A percentile compares a stretch with the other conserved stretches of the same genome.
phyloP scores from a whole-genome alignment of 2,113 vertebrate genomes.

The Strix aluco region DNA sequence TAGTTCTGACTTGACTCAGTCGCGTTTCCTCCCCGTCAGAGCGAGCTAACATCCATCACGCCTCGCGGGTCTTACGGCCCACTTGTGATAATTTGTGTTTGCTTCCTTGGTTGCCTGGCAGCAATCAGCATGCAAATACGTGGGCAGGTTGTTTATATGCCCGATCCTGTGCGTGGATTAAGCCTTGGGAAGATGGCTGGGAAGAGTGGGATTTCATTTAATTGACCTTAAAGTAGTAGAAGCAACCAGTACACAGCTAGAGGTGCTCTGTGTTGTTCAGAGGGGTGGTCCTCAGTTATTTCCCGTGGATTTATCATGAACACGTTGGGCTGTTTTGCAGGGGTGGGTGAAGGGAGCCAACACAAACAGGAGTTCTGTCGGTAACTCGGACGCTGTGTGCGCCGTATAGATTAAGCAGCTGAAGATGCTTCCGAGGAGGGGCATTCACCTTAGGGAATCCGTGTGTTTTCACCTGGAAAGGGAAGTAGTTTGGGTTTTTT shows the following conservation, averaged over 20 bases:
- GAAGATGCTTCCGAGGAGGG: rapidly evolving
- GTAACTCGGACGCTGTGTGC: rapidly evolving
- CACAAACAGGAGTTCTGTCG: background rate
- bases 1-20: background rate
- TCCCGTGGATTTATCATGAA: too few relatives aligned
- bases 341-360: background rate
- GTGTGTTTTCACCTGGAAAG: background rate
- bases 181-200: background rate
- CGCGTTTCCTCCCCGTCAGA: rapidly evolving
- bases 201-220: background rate
- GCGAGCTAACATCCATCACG: rapidly evolving
- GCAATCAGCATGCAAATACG: rapidly evolving
- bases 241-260: rapidly evolving
- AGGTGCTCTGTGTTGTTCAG: background rate
- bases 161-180: rapidly evolving
- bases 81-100: background rate
- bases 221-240: background rate
- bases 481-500: background rate
- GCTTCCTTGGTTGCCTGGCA: background rate
- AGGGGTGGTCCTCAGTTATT: background rate
- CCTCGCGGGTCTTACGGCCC: background rate
- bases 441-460: too few relatives aligned
- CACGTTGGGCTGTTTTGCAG: rapidly evolving
- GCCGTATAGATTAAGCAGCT: rapidly evolving
- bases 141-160: background rate